phyloP scores from a whole-genome alignment of 2,888 invertebrate genomes.

The Cerceris ruficornis region DNA sequence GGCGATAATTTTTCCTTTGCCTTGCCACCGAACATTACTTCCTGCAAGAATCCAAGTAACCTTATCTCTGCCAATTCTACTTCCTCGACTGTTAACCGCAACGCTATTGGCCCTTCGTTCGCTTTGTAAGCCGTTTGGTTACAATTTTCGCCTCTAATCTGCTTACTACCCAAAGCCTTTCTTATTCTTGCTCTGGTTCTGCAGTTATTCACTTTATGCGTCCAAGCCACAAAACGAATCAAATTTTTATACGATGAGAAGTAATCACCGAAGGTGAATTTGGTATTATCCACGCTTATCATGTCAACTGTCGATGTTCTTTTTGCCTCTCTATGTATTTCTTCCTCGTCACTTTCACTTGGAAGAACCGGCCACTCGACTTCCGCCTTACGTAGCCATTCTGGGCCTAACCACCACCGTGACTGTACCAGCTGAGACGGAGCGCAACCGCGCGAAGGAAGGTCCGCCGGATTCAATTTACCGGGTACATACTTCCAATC shows the following conservation, averaged over 20 bases:
- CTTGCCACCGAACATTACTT: background rate
- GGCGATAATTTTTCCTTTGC: background rate
- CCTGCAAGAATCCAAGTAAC: slow-evolving; percentile 11
- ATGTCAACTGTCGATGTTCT: background rate
- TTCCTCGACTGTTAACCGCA: background rate
- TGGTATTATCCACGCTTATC: background rate
- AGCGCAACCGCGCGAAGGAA: slow-evolving; percentile 67
- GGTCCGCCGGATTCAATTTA: slow-evolving; percentile 70
- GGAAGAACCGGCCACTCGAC: background rate
- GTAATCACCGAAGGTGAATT: background rate
- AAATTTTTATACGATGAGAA: slow-evolving; percentile 17
- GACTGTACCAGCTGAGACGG: slow-evolving; percentile 3
- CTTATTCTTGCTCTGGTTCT: too few relatives aligned
- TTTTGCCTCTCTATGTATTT: background rate
- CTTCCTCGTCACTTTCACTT: background rate
- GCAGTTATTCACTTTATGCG: background rate
- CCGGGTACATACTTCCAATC: slow-evolving; percentile 71
- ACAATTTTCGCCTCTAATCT: background rate
- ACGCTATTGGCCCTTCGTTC: background rate
- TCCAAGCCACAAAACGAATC: slow-evolving; percentile 17
- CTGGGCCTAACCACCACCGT: slow-evolving; percentile 21
- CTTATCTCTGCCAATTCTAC: slow-evolving; percentile 12
- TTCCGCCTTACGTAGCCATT: background rate
- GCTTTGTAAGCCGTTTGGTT: background rate
- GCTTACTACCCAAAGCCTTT: background rate